These are phyloP conservation scores for Scyliorhinus canicula DNA, from an alignment of 2,797 vertebrate genomes.

Conservation along the genomic window DNA sequence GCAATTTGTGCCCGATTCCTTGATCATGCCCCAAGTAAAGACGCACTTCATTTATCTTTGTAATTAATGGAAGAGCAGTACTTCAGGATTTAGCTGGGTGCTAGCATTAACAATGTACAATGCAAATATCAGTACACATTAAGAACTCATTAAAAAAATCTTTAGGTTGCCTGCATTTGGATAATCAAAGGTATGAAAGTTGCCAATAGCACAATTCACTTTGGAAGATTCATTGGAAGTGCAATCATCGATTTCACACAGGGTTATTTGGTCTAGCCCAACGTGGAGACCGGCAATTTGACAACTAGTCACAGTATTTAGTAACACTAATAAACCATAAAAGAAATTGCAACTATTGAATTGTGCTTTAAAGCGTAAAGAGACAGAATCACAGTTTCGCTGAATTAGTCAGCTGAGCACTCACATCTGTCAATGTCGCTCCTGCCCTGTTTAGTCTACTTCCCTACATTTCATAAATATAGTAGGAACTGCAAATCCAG, in stretches of 20 bases:
- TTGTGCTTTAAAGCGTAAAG: background rate
- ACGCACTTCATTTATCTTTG: background rate
- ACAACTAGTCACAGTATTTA: background rate
- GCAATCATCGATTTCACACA: background rate
- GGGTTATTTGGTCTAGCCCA: background rate
- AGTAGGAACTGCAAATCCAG: constrained; percentile 1
- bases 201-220: background rate
- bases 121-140: background rate
- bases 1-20: background rate
- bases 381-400: background rate
- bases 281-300: background rate
- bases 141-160: background rate
- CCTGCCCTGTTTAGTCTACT: constrained; percentile 16
- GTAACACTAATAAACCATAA: background rate
- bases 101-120: background rate
- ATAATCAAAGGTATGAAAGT: background rate
- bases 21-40: background rate
- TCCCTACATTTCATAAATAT: background rate
- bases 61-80: background rate
- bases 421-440: background rate
- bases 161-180: background rate
- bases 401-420: background rate
- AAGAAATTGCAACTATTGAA: background rate
- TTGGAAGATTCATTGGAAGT: background rate
- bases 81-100: background rate